phyloP scores from a whole-genome alignment of 2,888 invertebrate species.

The Boloria selene region DNA sequence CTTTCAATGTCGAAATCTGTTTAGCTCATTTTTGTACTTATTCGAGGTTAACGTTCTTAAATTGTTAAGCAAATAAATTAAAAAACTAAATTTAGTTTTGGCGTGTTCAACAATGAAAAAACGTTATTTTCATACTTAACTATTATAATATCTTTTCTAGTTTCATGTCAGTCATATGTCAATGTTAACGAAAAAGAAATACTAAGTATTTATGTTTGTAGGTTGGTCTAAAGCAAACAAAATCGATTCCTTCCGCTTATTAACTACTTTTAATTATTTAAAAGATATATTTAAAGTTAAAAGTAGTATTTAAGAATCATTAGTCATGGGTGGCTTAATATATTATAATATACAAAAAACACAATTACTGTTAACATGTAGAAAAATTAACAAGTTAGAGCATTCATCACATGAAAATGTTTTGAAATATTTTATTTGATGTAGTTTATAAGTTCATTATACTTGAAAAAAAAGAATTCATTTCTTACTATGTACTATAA shows the following conservation, averaged over 20 bases:
- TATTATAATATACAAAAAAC: background rate
- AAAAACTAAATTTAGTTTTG: no score
- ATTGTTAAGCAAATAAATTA: no score
- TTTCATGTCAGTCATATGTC: slow-evolving; percentile 6
- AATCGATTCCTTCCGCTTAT: slow-evolving; percentile 14
- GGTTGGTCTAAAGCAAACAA: background rate
- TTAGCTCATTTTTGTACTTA: no score
- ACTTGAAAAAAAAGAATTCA: background rate
- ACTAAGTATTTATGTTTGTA: background rate
- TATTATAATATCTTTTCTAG: slow-evolving; percentile 7
- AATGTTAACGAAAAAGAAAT: background rate
- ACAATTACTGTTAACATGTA: background rate
- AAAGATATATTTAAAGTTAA: slow-evolving; percentile 8
- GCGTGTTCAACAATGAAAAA: no score
- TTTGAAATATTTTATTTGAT: no score
- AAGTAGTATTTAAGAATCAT: slow-evolving; percentile 6
- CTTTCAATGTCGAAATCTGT: no score
- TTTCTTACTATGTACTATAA: background rate
- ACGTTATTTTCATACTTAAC: no score
- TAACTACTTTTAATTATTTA: slow-evolving; percentile 7
- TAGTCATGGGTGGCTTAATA: slow-evolving; percentile 3
- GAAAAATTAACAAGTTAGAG: background rate
- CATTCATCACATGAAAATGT: background rate
- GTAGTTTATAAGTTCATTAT: no score
- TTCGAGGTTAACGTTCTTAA: no score